Evolutionary conservation across 2,888 invertebrate genomes (phyloP), one percentile per base, ranked within the genome.

Genomic region (Gandaritis pyraliata): DNA sequence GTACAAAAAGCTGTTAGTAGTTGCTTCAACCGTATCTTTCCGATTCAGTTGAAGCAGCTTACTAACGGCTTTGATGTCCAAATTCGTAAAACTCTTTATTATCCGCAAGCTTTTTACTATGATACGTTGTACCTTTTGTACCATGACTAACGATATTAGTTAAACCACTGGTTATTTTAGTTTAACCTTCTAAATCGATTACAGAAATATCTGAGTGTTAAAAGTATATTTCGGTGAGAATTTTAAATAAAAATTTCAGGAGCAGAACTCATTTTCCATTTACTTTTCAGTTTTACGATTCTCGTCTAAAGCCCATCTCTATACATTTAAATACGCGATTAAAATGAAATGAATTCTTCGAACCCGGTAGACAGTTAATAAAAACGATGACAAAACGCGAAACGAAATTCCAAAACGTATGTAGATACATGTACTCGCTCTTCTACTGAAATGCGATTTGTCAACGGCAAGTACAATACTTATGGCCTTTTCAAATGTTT

Each of bases 311-410:
- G 50, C 55, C 47, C 56, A 52, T 58, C 46, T 48, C 54, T 51
- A 61, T 58, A 57, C 53, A 58, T 61, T 64, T 66, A 63, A 64
- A 57, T 49, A 55, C 16, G 58, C 39, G 18, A 64, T 65, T 55
- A 68, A 68, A 64, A 45, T 58, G 53, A 63, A 69, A 74, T 70
- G 65, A 74, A 71, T 75, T 68, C 68, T 72, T 70, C 57, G 18
- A 46, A 15, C 13, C 13, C 33, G 6, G 4, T 54, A 54, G 54
- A 54, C 46, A 54, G 23, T 38, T 5, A 38, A 38, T 18, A 10
- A 54, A 12, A 36, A 12, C 38, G 38, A 48, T 12, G 5, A 13
- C 5, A 15, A 15, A 41, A 41, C 8, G 12, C 16, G 4, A 16
- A 36, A 49, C 12, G 33, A 36, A 16, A 15, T 33, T 10, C 4